These are phyloP conservation scores for Zalophus californianus DNA, from an alignment of 2,797 vertebrate genomes.

Conservation along the genomic window DNA sequence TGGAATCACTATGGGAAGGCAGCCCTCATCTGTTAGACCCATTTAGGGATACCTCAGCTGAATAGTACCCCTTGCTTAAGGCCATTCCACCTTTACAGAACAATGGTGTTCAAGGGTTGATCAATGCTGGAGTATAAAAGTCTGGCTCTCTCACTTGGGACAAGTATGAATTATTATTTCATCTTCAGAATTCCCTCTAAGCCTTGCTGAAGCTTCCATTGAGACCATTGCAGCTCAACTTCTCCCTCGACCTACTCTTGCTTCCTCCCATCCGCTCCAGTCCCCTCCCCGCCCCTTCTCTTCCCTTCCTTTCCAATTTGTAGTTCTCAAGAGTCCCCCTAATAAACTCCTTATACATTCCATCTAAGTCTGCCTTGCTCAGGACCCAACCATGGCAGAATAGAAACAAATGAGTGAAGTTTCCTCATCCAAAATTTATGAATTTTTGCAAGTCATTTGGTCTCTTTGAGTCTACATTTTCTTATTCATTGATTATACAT, in stretches of 20 bases:
- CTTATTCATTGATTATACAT: neutral
- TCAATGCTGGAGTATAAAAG: rapidly evolving
- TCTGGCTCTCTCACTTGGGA: neutral
- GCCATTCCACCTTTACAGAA: neutral
- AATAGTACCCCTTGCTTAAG: neutral
- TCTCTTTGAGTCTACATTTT: neutral
- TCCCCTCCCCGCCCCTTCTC: neutral
- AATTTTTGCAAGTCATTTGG: neutral
- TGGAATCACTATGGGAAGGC: neutral
- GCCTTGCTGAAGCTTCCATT: neutral
- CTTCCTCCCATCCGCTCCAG: neutral
- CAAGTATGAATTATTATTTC: neutral
- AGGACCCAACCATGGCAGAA: neutral
- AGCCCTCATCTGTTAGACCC: rapidly evolving
- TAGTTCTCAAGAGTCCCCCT: no score
- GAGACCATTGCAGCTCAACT: neutral
- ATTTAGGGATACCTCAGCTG: neutral
- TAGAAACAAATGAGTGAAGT: neutral
- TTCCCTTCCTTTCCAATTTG: neutral
- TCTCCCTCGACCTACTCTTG: neutral
- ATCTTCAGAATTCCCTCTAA: neutral
- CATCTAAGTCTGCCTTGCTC: no score
- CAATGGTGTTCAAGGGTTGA: neutral
- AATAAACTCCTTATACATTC: neutral
- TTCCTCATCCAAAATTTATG: neutral